Evolutionary conservation across 2,888 invertebrate genomes (phyloP), one percentile per base, ranked within the genome.

Genomic region (Apodemia hepburni): DNA sequence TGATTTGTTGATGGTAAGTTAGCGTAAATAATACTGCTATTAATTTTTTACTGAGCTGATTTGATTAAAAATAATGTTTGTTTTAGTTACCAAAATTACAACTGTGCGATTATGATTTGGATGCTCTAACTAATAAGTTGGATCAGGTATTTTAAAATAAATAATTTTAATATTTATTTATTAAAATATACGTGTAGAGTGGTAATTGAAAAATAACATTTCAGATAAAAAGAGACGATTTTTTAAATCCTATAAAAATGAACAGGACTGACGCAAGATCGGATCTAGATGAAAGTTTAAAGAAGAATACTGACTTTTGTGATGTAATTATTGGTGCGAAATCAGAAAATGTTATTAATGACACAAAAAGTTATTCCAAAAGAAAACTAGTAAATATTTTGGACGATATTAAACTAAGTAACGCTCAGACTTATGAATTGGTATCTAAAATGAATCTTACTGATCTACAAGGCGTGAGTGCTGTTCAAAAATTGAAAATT

Each of bases 361-460:
- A 75, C 66, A 45, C 67, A 1, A 70, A 75, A 45, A 78, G 76
- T 64, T 85, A 74, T 70, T 78, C 85, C 2, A 78, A 79, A 29
- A 83, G 74, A 59, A 89, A 87, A 71, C 71, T 89, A 12, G 87
- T 91, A 29, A 81, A 87, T 65, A 85, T 91, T 64, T 70, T 91
- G 51, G 81, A 87, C 67, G 84, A 89, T 68, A 69, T 87, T 3
- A 77, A 78, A 59, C 71, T 90, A 38, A 74, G 82, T 70, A 75
- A 73, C 57, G 73, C 70, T 38, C 78, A 84, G 61, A 75, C 80
- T 18, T 73, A 75, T 54, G 74, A 80, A 58, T 75, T 87, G 33
- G 70, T 90, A 27, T 76, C 82, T 0, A 80, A 79, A 68, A 70
- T 84, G 0, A 78, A 84, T 62, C 72, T 75, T 7, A 74, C 75